Base-by-base conservation (phyloP, 1,140 invertebrate genomes). In the Drosophila trapezifrons region DNA sequence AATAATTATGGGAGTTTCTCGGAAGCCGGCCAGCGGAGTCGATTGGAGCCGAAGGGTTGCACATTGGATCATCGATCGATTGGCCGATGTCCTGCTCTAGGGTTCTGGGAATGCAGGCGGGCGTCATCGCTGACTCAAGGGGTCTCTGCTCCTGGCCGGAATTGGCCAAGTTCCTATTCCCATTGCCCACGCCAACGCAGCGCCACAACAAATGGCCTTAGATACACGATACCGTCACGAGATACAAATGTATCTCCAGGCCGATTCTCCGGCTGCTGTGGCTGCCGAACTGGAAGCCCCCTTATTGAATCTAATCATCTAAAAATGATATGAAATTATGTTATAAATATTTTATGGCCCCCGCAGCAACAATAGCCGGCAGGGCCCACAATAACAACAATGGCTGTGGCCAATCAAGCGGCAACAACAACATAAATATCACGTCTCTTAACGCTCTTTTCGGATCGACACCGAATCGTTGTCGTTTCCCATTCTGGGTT, bases 271-370 rank as follows among this genome's bases (percentile, higher is more conserved):
- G n/a, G 2, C 56, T 37, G 27, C 29, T 15, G 20, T 22, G 54
- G 77, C 76, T 69, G 70, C 76, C 58, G 46, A 76, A 59, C 65
- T 45, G 63, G 63, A 18, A 71, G 67, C 66, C 43, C 29, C 25
- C n/a, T 58, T 83, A 87, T 86, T 86, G 79, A 87, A 87, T 87
- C 83, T 86, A 86, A 86, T 86, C 82, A 86, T 87, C 62, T 79
- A 79, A 86, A 83, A 87, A 87, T 86, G 82, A 82, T 87, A 82
- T 79, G 71, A 87, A 86, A 86, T 86, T 87, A 86, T 86, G 83
- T 86, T 86, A 86, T 86, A 86, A 86, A 86, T 65, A 78, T 69
- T 86, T 82, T 78, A 87, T 35, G 70, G 77, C 58, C 82, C 47
- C 62, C 35, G 20, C 65, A 65, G 46, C 59, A 52, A 43, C 38